phyloP scores from a whole-genome alignment of 2,888 invertebrate genomes.

The Vandiemenella viatica region DNA sequence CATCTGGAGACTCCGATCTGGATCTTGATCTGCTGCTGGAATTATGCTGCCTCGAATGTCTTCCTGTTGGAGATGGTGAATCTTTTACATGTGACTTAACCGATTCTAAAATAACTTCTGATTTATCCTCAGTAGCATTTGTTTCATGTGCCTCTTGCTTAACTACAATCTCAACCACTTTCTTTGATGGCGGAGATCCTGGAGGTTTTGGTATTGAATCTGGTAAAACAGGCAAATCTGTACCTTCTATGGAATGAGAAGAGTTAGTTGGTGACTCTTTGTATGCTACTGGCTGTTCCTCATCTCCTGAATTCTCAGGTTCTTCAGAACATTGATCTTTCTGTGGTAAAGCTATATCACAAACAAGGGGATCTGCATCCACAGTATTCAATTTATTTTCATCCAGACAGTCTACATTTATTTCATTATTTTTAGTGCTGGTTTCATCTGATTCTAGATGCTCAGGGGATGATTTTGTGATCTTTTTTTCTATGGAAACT shows the following conservation, averaged over 20 bases:
- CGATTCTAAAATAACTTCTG: background rate
- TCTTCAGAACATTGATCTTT: constrained; percentile 3
- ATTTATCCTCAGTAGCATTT: background rate
- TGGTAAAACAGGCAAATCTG: background rate
- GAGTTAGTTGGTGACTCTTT: background rate
- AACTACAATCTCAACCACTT: background rate
- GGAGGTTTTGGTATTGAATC: constrained; percentile 12
- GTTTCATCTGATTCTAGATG: constrained; percentile 1
- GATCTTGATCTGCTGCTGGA: constrained; percentile 19
- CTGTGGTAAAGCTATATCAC: constrained; percentile 13
- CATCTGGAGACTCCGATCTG: constrained; percentile 18
- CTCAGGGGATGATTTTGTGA: constrained; percentile 18
- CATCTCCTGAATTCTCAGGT: background rate
- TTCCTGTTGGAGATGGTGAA: constrained; percentile 3
- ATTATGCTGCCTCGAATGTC: constrained; percentile 4
- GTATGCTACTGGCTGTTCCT: background rate
- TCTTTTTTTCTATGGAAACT: constrained; percentile 45
- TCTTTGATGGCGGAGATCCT: constrained; percentile 11
- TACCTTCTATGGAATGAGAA: background rate
- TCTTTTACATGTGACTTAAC: background rate
- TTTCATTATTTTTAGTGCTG: background rate
- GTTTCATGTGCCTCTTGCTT: constrained; percentile 1
- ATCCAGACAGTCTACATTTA: background rate
- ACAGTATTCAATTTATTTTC: background rate
- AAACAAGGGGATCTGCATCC: constrained; percentile 3